Conservation (phyloP, 2,113 vertebrate genomes). For the Pithys albifrons region DNA sequence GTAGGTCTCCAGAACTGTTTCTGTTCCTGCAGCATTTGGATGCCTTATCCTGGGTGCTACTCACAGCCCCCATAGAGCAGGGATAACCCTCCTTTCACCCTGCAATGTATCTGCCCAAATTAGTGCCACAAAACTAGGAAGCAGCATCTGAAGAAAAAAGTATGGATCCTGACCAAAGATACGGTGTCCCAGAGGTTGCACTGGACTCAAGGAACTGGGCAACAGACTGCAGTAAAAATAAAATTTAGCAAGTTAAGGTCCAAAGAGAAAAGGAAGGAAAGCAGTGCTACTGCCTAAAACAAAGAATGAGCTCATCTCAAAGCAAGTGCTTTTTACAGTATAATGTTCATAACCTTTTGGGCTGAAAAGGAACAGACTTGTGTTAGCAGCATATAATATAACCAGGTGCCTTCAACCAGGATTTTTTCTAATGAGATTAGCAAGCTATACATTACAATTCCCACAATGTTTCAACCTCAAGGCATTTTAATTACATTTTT, state of each 20-base stretch:
- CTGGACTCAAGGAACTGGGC: background rate
- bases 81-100: background rate
- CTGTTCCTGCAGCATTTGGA: background rate
- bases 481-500: constrained; percentile 31
- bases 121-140: background rate
- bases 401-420: background rate
- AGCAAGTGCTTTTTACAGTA: background rate
- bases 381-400: background rate
- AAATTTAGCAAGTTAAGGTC: background rate
- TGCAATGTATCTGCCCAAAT: background rate
- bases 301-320: background rate
- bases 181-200: background rate
- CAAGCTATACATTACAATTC: constrained; percentile 8
- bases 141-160: background rate
- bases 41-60: background rate
- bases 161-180: background rate
- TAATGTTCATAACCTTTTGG: background rate
- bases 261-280: background rate
- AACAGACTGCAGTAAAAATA: background rate
- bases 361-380: background rate
- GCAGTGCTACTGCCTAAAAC: background rate
- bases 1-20: background rate
- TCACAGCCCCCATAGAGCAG: accelerated
- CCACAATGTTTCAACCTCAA: background rate
- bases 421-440: constrained; percentile 19